These are phyloP conservation scores for Buathra laborator DNA, from an alignment of 2,888 invertebrate genomes.

Conservation along the genomic window DNA sequence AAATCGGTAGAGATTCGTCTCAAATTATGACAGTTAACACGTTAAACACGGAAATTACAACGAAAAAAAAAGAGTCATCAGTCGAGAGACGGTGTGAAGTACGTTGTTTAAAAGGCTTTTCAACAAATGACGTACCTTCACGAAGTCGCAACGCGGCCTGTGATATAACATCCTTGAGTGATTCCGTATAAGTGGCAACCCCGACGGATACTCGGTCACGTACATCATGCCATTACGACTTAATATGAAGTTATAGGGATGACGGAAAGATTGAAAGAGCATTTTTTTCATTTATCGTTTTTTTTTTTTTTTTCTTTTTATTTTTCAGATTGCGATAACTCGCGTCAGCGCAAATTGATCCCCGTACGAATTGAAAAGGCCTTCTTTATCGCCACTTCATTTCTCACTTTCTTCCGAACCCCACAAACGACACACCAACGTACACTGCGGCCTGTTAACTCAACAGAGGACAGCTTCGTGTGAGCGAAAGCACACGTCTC, in stretches of 20 bases:
- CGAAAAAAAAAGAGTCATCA: neutral
- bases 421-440: slow-evolving; percentile 1
- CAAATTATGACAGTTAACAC: neutral
- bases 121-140: neutral
- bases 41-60: neutral
- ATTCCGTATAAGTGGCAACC: neutral
- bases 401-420: slow-evolving; percentile 38
- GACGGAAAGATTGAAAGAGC: neutral
- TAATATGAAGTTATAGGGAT: slow-evolving; percentile 1
- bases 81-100: neutral
- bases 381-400: slow-evolving; percentile 57
- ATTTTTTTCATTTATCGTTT: slow-evolving; percentile 13
- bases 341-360: slow-evolving; percentile 37
- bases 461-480: neutral
- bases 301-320: slow-evolving; percentile 16
- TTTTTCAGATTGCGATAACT: slow-evolving; percentile 31
- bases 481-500: slow-evolving; percentile 20
- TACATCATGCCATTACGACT: neutral
- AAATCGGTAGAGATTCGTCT: slow-evolving; percentile 32
- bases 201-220: neutral
- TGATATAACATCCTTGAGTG: neutral
- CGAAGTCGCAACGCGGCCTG: neutral
- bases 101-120: neutral
- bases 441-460: neutral
- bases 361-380: slow-evolving; percentile 47